These are phyloP conservation scores for fruit fly (Drosophila melanogaster) DNA, from an alignment of 1,140 invertebrate species.

Conservation along the genomic window DNA sequence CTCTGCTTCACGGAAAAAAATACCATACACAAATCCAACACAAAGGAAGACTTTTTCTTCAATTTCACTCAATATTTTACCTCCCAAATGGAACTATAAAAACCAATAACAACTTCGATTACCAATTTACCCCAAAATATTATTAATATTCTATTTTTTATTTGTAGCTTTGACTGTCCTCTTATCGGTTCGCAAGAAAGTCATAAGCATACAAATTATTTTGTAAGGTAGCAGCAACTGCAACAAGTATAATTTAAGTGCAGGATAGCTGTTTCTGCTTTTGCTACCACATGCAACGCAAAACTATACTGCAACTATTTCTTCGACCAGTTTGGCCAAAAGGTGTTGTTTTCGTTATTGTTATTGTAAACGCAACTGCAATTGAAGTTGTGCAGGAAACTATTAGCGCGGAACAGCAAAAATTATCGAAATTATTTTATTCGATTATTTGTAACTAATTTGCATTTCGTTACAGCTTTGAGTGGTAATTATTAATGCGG, in stretches of 20 bases:
- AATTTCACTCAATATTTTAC: too few relatives aligned
- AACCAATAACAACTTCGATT: not conserved
- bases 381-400: constrained; percentile 55
- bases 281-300: constrained; percentile 62
- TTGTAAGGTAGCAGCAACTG: constrained; percentile 44
- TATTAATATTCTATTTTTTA: constrained; percentile 16
- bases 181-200: constrained; percentile 61
- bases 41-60: not conserved
- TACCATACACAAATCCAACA: constrained; percentile 2
- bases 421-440: constrained; percentile 18
- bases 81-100: too few relatives aligned
- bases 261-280: constrained; percentile 33
- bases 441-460: constrained; percentile 64
- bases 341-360: constrained; percentile 32
- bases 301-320: constrained; percentile 38
- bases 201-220: constrained; percentile 64
- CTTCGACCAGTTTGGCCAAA: constrained; percentile 38
- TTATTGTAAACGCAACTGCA: constrained; percentile 26
- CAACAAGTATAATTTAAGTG: constrained; percentile 39
- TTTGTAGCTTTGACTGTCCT: constrained; percentile 40
- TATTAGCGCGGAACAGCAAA: constrained; percentile 62
- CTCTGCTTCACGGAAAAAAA: constrained; percentile 29
- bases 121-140: not conserved
- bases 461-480: constrained; percentile 66
- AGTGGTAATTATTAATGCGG: constrained; percentile 54